These are phyloP conservation scores for Araneus ventricosus DNA, from an alignment of 1,140 invertebrate genomes.

Conservation along the genomic window DNA sequence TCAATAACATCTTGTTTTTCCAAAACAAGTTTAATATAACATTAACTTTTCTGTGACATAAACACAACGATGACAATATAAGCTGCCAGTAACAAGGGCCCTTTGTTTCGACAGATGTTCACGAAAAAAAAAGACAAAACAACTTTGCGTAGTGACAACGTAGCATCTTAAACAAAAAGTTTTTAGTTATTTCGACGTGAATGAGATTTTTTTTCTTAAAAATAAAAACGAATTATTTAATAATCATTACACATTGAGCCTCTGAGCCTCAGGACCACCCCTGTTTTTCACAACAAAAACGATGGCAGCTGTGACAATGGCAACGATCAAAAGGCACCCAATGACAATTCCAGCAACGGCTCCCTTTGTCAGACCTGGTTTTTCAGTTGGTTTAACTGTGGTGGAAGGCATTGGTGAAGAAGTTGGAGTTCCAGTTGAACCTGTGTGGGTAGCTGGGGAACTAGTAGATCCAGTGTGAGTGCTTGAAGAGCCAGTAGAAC, in stretches of 20 bases:
- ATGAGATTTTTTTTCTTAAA: not conserved
- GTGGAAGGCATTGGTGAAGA: not conserved
- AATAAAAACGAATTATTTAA: not conserved
- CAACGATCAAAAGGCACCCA: conserved; percentile 48
- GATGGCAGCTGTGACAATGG: conserved; percentile 53
- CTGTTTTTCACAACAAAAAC: conserved; percentile 61
- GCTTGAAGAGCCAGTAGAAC: not conserved
- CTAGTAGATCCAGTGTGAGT: not conserved
- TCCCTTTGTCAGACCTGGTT: not conserved
- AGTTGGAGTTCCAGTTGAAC: not conserved
- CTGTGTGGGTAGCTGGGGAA: not conserved
- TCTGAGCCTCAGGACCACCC: conserved; percentile 33
- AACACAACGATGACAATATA: not conserved
- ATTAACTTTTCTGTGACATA: not conserved
- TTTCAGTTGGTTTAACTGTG: conserved; percentile 14
- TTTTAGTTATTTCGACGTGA: not conserved
- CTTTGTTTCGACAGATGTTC: not conserved
- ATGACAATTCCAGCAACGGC: conserved; percentile 68
- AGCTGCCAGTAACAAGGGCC: conserved; percentile 4
- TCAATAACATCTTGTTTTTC: too few relatives aligned
- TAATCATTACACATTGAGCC: conserved; percentile 39
- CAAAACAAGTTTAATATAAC: not conserved
- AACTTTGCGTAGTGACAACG: not conserved
- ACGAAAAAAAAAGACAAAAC: not conserved
- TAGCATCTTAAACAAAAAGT: not conserved